Conservation (phyloP, 2,888 invertebrate species). For the Automeris io region DNA sequence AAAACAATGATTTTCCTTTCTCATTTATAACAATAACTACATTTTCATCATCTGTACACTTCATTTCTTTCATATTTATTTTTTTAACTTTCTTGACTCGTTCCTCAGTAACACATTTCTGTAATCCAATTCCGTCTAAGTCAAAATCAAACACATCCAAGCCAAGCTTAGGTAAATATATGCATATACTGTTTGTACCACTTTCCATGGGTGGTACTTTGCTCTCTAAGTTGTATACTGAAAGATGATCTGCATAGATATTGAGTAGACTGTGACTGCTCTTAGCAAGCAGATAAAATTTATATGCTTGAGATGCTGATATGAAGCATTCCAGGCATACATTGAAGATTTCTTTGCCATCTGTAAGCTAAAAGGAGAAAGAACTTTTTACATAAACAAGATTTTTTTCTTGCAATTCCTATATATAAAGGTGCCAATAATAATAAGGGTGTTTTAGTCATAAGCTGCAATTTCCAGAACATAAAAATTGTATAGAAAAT, state of each 20-base stretch:
- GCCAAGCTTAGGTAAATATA: conserved; percentile 35
- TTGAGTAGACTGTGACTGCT: conserved; percentile 41
- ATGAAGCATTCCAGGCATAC: conserved; percentile 50
- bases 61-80: conserved; percentile 6
- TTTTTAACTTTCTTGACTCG: conserved; percentile 7
- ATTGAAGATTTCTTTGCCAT: conserved; percentile 33
- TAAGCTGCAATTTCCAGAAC: too few relatives aligned
- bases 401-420: too few relatives aligned
- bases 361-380: conserved; percentile 40
- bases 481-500: too few relatives aligned
- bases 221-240: conserved; percentile 29
- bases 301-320: conserved; percentile 44
- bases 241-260: conserved; percentile 41
- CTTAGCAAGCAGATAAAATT: conserved; percentile 43
- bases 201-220: conserved; percentile 28
- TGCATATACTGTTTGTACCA: conserved; percentile 32
- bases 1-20: conserved; percentile 26
- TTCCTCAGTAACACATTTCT: conserved; percentile 5
- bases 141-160: conserved; percentile 35
- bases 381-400: background rate
- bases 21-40: conserved; percentile 41
- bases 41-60: conserved; percentile 21
- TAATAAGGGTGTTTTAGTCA: too few relatives aligned
- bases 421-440: too few relatives aligned
- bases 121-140: conserved; percentile 29